phyloP scores from a whole-genome alignment of 1,140 invertebrate genomes.

The Orius laevigatus region DNA sequence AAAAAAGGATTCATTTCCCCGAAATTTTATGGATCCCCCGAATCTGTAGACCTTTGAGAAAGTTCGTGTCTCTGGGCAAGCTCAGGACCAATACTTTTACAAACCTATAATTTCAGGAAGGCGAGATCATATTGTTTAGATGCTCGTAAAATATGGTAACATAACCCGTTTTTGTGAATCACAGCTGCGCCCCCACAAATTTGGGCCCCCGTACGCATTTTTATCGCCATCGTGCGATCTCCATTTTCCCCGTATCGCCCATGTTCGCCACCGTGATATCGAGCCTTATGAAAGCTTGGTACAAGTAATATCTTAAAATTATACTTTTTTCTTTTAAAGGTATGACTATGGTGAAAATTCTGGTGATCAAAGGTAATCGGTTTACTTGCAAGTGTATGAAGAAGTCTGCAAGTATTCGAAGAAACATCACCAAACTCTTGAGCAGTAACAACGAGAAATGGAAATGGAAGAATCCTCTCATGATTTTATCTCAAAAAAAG shows the following conservation, averaged over 20 bases:
- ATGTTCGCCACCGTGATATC: conserved; percentile 75
- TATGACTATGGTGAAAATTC: conserved; percentile 93
- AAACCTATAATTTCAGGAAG: conserved; percentile 32
- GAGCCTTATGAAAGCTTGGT: conserved; percentile 66
- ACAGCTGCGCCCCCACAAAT: conserved; percentile 83
- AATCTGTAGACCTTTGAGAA: too few relatives aligned
- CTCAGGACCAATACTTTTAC: too few relatives aligned
- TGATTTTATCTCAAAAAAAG: too few relatives aligned
- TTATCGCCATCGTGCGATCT: conserved; percentile 78
- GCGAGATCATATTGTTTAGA: conserved; percentile 77
- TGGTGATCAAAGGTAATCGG: conserved; percentile 81
- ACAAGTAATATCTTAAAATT: too few relatives aligned
- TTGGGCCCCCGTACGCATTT: conserved; percentile 77
- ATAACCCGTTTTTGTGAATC: conserved; percentile 89
- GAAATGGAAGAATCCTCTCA: conserved; percentile 27
- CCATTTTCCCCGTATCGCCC: conserved; percentile 69
- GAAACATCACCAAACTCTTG: conserved; percentile 40
- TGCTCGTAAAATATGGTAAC: conserved; percentile 75
- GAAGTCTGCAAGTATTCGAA: conserved; percentile 64
- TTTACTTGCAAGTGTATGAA: conserved; percentile 72
- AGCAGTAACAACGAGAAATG: conserved; percentile 38
- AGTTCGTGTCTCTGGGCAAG: too few relatives aligned
- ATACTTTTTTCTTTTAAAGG: conserved; percentile 31
- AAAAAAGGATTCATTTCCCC: too few relatives aligned
- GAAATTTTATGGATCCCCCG: too few relatives aligned